Evolutionary conservation across 2,888 invertebrate genomes (phyloP), one percentile per base, ranked within the genome.

Genomic region (Drosophila rellima): DNA sequence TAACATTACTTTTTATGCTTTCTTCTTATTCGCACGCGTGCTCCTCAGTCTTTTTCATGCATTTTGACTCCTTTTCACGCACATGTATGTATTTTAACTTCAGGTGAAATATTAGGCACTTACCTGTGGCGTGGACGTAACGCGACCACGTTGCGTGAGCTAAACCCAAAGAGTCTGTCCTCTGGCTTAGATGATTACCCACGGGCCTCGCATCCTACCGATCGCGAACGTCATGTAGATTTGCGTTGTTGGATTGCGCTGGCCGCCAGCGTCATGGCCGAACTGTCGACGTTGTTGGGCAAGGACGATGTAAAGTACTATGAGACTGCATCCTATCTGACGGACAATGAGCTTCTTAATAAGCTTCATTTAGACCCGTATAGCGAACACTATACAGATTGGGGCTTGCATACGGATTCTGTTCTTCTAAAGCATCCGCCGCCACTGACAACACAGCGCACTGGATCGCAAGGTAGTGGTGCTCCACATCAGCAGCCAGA

Each of bases 181-280:
- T 99, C 99, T 0, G 99, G 98, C 0, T 93, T 99, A 3, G 99
- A 99, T 91, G 99, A 99, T 92, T 99, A 97, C 93, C 99, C 99
- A 0, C 93, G 99, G 78, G 97, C 99, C 0, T 98, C 99, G 0
- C 99, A 99, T 93, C 99, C 99, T 0, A 96, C 96, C 0, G 93
- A 95, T 0, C 94, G 95, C 40, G 99, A 99, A 92, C 94, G 98
- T 0, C 99, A 99, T 92, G 94, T 99, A 1, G 99, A 99, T 92
- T 93, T 99, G 10, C 95, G 98, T 0, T 99, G 99, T 88, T 99
- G 99, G 99, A 97, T 99, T 93, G 96, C 96, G 15, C 94, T 98
- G 1, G 97, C 98, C 0, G 96, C 98, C 0, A 95, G 95, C 48
- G 95, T 96, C 0, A 94, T 98, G 94, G 94, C 95, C 4, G 94